Evolutionary conservation across 2,888 invertebrate genomes (phyloP), one percentile per base, ranked within the genome.

Genomic region (Andrena fulva): DNA sequence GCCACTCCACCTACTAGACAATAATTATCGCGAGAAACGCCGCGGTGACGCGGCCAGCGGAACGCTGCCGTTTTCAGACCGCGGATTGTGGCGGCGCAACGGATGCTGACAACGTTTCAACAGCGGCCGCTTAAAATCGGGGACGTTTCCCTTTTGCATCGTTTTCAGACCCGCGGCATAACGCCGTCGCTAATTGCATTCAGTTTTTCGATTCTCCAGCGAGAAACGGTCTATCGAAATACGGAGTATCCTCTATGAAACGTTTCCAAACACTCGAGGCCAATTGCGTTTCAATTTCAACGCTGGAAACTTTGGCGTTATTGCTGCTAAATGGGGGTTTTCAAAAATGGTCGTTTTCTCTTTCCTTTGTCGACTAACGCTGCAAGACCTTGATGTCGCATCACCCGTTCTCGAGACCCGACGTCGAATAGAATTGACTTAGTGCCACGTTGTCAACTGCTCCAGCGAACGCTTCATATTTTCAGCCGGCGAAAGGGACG

Each of bases 21-120:
- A 90, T 89, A 90, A 89, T 89, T 88, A 87, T 89, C 81, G 78
- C 84, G 79, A 85, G 83, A 79, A 80, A 83, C 77, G 70, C 82
- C 72, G 60, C 1, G 59, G 29, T 29, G 16, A 50, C n/a, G 59
- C 10, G 60, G 24, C 71, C 35, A 33, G 16, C 31, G 31, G 52
- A 48, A 59, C 72, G 20, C 56, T 20, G 31, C 16, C 31, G 52
- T 24, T 63, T 72, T 72, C 33, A 10, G 54, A 64, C 16, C 29
- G n/a, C 48, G 56, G 56, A 56, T 56, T 54, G 56, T 20, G 62
- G 31, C 24, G 33, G 24, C 8, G 3, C 20, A 62, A 33, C 56
- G 29, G 52, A 29, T 24, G 50, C 29, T 42, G 33, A 72, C 35
- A 35, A 66, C 66, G 10, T 42, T 70, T 29, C 27, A 24, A 66